Evolutionary conservation across 2,113 vertebrate genomes (phyloP), one percentile per base, ranked within the genome.

Genomic region (Plotosus lineatus): DNA sequence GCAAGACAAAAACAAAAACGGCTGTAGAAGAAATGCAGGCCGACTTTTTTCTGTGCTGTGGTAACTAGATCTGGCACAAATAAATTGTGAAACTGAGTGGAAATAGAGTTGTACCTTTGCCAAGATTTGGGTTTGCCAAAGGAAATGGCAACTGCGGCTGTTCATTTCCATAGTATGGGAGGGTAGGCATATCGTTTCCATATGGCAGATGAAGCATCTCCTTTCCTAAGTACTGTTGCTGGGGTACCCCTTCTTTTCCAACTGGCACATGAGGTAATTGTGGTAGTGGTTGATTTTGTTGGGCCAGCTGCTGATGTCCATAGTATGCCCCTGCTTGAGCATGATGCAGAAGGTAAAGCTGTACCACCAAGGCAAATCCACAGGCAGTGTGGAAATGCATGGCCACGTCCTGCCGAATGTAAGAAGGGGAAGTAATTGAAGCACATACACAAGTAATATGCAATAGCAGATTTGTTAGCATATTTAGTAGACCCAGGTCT

Each of bases 111-210:
- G 28, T 33, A 56, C 97, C 97, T 96, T 99, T 99, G 66, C 90
- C 85, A 71, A 94, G 90, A 79, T 92, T 95, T 85, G 94, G 94
- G 85, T 96, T 98, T 87, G 93, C 94, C 0, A 93, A 92, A 69
- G 90, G 88, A 82, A 96, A 89, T 33, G 95, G 96, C 79, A 95
- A 90, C 38, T 95, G 95, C 0, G 94, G 96, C 51, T 94, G 89
- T 79, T 97, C 96, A 86, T 97, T 95, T 86, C 94, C 94, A 86
- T 95, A 96, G 44, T 96, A 96, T 75, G 95, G 93, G 76, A 95
- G 84, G 1, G 94, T 90, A 61, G 95, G 93, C 83, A 97, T 96
- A 79, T 95, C 94, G 69, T 96, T 96, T 76, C 93, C 94, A 0
- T 94, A 95, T 6, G 91, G 91, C 83, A 94, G 79, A 63, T 94